phyloP scores from a whole-genome alignment of 2,888 invertebrate genomes.

The Masnerella sp. region DNA sequence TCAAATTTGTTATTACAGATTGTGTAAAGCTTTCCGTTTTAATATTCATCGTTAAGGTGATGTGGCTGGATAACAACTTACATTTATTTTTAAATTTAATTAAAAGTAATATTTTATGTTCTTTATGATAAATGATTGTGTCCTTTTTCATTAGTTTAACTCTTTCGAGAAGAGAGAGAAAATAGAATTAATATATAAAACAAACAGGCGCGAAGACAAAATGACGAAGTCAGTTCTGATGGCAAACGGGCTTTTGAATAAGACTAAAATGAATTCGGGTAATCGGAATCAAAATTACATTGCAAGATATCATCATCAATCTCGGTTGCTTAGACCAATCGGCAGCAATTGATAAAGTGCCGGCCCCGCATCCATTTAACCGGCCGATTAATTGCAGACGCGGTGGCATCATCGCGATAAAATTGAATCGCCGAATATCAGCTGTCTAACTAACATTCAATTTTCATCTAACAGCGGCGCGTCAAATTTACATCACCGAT shows the following conservation, averaged over 20 bases:
- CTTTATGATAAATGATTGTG: too few relatives aligned
- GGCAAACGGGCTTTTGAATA: not conserved
- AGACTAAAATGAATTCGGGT: slow-evolving; percentile 26
- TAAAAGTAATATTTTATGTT: too few relatives aligned
- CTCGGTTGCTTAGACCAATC: slow-evolving; percentile 20
- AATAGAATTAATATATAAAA: too few relatives aligned
- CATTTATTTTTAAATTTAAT: too few relatives aligned
- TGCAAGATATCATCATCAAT: slow-evolving; percentile 36
- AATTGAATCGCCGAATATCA: slow-evolving; percentile 28
- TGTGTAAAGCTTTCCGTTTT: too few relatives aligned
- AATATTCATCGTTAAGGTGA: too few relatives aligned
- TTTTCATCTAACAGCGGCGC: slow-evolving; percentile 38
- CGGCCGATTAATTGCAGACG: slow-evolving; percentile 38
- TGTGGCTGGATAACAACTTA: too few relatives aligned
- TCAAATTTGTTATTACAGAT: too few relatives aligned
- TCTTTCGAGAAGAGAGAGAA: too few relatives aligned
- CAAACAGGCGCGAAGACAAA: slow-evolving; percentile 8
- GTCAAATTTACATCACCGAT: slow-evolving; percentile 34
- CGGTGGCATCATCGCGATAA: slow-evolving; percentile 23
- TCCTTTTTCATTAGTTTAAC: too few relatives aligned
- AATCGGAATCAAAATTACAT: slow-evolving; percentile 24
- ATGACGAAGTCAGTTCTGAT: slow-evolving; percentile 7
- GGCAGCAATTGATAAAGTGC: slow-evolving; percentile 21
- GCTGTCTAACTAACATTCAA: slow-evolving; percentile 42
- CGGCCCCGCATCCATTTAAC: slow-evolving; percentile 15